Evolutionary conservation across 2,113 vertebrate species (phyloP).

Genomic region (Catharus fuscescens): DNA sequence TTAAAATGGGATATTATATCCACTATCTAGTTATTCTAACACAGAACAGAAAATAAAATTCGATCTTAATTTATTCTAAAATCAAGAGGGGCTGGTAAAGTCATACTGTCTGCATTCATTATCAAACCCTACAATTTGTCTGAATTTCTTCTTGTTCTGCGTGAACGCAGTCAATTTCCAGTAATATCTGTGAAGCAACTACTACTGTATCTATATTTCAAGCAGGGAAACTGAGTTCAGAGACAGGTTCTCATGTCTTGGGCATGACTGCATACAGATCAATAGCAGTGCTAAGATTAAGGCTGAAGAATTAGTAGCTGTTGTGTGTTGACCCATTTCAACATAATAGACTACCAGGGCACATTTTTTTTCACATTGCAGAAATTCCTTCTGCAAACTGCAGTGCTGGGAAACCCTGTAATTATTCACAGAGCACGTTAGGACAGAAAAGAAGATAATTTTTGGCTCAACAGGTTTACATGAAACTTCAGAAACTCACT

Average conservation of each 20-base stretch:
- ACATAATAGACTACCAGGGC: not conserved
- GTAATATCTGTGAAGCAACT: not conserved
- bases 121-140: not conserved
- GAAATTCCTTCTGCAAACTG: conserved; percentile 5
- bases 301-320: not conserved
- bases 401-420: not conserved
- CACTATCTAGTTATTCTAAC: not conserved
- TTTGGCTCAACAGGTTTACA: not conserved
- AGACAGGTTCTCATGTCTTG: not conserved
- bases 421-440: not conserved
- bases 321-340: not conserved
- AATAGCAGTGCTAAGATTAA: not conserved
- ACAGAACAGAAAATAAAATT: not conserved
- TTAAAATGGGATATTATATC: not conserved
- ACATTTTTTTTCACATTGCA: not conserved
- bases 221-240: not conserved
- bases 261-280: not conserved
- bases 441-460: not conserved
- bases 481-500: not conserved
- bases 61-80: not conserved
- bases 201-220: not conserved
- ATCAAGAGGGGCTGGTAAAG: not conserved
- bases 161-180: not conserved
- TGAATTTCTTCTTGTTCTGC: not conserved
- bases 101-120: not conserved